These are phyloP conservation scores for Zelleria hepariella DNA, from an alignment of 2,888 invertebrate species.

Conservation along the genomic window DNA sequence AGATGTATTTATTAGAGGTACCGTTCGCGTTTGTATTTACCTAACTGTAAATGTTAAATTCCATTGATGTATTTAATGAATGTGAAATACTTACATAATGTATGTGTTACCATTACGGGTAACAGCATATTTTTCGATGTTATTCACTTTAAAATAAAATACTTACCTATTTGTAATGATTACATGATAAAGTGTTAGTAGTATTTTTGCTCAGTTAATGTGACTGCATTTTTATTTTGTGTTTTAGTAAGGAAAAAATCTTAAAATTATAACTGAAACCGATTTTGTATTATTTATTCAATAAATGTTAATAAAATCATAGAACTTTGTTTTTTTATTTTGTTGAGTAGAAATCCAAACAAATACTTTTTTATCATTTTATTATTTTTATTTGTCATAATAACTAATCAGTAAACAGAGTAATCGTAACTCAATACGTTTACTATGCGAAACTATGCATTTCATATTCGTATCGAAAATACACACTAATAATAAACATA, in stretches of 20 bases:
- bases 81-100: constrained; percentile 25
- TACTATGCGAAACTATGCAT: no score
- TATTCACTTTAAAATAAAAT: constrained; percentile 29
- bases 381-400: neutral
- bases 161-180: constrained; percentile 13
- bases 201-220: constrained; percentile 56
- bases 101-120: constrained; percentile 36
- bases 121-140: constrained; percentile 55
- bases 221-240: constrained; percentile 43
- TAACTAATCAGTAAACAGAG: neutral
- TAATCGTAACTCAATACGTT: neutral
- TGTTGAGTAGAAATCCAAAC: constrained; percentile 1
- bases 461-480: no score
- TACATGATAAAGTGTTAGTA: constrained; percentile 31
- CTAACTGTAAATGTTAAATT: constrained; percentile 27
- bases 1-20: constrained; percentile 7
- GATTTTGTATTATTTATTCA: constrained; percentile 71
- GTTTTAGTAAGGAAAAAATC: constrained; percentile 30
- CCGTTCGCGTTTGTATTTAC: constrained; percentile 10
- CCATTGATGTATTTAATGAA: constrained; percentile 43
- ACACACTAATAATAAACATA: neutral
- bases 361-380: neutral
- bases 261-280: constrained; percentile 53
- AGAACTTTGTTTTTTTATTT: neutral
- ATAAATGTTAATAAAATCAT: constrained; percentile 71